Percentiles rank a stretch among this genome's conserved stretches.
Conservation (phyloP, 2,888 invertebrate genomes). For the Torymus aiolomorphi region DNA sequence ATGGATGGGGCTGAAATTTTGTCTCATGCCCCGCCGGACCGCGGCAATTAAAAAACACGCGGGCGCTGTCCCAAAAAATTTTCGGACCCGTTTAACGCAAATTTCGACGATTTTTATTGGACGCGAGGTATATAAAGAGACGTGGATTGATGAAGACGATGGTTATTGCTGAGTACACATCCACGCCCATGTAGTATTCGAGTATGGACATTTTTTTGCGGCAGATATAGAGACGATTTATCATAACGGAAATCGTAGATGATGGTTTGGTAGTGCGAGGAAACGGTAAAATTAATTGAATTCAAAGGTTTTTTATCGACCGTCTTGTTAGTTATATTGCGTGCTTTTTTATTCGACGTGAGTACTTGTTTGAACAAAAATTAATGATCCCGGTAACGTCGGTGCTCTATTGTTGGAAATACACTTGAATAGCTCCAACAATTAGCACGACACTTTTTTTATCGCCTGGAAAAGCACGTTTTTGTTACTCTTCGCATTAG, state of each 20-base stretch:
- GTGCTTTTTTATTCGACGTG: too few relatives aligned
- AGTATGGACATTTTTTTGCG: not conserved
- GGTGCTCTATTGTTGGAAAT: not conserved
- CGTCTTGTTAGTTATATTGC: too few relatives aligned
- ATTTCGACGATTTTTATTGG: not conserved
- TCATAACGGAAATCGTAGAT: slow-evolving; percentile 15
- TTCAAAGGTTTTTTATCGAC: not conserved
- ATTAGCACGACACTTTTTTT: slow-evolving; percentile 8
- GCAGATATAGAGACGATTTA: slow-evolving; percentile 10
- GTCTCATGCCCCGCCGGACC: not conserved
- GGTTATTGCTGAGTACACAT: not conserved
- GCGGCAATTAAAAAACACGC: not conserved
- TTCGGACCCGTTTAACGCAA: slow-evolving; percentile 1
- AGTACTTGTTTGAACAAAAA: too few relatives aligned
- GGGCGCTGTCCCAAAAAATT: slow-evolving; percentile 4
- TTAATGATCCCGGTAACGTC: too few relatives aligned
- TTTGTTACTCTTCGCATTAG: too few relatives aligned
- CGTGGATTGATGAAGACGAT: slow-evolving; percentile 30
- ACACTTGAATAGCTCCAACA: slow-evolving; percentile 15
- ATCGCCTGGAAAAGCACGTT: too few relatives aligned
- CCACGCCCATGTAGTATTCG: slow-evolving; percentile 14
- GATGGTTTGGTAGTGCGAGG: slow-evolving; percentile 6
- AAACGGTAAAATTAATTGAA: slow-evolving; percentile 1
- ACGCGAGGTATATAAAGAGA: not conserved
- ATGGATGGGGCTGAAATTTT: slow-evolving; percentile 23